Conservation (phyloP, 2,113 vertebrate genomes). For the Entosphenus tridentatus region DNA sequence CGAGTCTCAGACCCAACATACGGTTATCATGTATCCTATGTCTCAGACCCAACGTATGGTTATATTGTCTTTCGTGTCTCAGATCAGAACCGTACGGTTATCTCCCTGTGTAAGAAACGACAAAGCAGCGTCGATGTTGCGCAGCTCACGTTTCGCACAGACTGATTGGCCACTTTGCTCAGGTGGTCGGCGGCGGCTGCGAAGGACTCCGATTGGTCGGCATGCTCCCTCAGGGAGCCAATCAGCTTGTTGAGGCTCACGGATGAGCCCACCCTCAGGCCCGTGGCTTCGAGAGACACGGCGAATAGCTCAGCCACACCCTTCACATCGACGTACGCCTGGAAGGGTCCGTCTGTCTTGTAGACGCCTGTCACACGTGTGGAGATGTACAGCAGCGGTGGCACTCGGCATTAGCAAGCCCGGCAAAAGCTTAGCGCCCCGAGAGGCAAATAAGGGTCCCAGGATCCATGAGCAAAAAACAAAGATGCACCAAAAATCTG, state of each 20-base stretch:
- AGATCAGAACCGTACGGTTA: too few species aligned
- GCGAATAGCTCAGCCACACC: slow-evolving; percentile 8
- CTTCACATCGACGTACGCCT: slow-evolving; percentile 8
- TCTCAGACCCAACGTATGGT: too few species aligned
- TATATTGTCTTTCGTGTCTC: too few species aligned
- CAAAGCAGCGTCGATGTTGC: neutral
- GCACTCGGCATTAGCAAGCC: neutral
- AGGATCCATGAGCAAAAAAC: neutral
- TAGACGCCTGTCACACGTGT: slow-evolving; percentile 7
- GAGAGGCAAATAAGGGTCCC: neutral
- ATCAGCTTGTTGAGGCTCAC: slow-evolving; percentile 8
- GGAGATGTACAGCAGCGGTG: too few species aligned
- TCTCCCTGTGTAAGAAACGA: neutral
- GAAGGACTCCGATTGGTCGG: slow-evolving; percentile 6
- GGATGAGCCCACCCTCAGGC: slow-evolving; percentile 7
- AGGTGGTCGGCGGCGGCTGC: slow-evolving; percentile 3
- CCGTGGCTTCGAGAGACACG: slow-evolving; percentile 2
- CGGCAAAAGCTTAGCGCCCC: neutral
- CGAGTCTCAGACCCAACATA: too few species aligned
- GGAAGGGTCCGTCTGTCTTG: slow-evolving; percentile 9
- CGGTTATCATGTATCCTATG: too few species aligned
- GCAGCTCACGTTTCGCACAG: slow-evolving; percentile 10
- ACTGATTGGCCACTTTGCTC: slow-evolving; percentile 8
- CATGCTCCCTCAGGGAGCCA: slow-evolving; percentile 6
- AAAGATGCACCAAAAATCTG: neutral